Conservation (phyloP, 1,140 invertebrate genomes). For the Lineus longissimus region DNA sequence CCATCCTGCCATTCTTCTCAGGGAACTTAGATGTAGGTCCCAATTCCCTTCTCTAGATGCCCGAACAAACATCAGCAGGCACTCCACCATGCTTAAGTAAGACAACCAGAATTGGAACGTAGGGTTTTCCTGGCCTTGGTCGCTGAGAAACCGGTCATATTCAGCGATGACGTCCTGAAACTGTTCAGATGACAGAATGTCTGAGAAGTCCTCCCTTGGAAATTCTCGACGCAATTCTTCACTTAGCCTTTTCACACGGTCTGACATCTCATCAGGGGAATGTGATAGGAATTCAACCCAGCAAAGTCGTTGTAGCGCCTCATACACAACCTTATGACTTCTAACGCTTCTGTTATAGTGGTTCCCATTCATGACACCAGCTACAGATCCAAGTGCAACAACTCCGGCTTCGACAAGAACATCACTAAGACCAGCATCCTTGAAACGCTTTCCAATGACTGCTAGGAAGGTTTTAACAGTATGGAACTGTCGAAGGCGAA, state of each 20-base stretch:
- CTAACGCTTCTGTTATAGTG: conserved; percentile 11
- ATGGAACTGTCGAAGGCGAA: conserved; percentile 9
- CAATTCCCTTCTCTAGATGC: conserved; percentile 16
- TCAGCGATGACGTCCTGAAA: no score
- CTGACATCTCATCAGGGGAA: no score
- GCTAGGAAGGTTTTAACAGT: conserved; percentile 6
- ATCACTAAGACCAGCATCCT: conserved; percentile 10
- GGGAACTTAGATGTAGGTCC: conserved; percentile 8
- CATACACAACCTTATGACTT: conserved; percentile 9
- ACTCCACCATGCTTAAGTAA: conserved; percentile 14
- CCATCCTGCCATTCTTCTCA: conserved; percentile 14
- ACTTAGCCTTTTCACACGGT: no score
- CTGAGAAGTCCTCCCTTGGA: no score
- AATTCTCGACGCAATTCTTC: no score
- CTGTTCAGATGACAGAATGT: no score
- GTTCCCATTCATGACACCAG: conserved; percentile 5
- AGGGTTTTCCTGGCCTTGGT: no score
- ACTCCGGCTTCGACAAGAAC: conserved; percentile 8
- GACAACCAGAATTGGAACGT: neutral
- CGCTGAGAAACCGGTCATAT: no score
- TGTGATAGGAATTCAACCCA: no score
- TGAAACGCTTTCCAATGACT: conserved; percentile 11
- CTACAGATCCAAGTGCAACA: conserved; percentile 2
- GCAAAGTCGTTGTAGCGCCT: neutral
- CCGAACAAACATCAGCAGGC: conserved; percentile 12